Evolutionary conservation across 2,113 vertebrate species (phyloP), one percentile per base, ranked within the genome.

Genomic region (Corvus cornix): DNA sequence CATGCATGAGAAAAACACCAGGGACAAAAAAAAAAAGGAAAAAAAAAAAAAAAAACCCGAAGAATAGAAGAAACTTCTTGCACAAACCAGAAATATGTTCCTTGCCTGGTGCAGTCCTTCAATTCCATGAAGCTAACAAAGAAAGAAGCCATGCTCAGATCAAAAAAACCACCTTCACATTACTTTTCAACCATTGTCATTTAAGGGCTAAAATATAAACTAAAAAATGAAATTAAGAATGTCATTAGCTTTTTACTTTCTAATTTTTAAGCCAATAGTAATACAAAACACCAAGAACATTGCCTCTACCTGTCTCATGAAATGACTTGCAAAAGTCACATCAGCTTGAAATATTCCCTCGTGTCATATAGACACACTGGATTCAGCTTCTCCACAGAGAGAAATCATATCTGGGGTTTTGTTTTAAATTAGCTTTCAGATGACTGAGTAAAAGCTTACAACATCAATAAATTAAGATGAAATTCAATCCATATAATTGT

Each of bases 21-120:
- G 9, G 1, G 3, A 22, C 4, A 35, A 44, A 48, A n/a, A 12
- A 4, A 13, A 19, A 31, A 37, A 37, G 9, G 9, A 9, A 9
- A 13, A 43, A n/a, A 12, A 3, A 13, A 13, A 19, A 43, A 43
- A 16, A 43, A 41, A 41, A 13, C 2, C 48, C 48, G 23, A 79
- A 39, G 6, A 30, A 39, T 2, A 46, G 8, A 79, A 91, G 24
- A 84, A 17, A 26, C 4, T 31, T n/a, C 4, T 39, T 62, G 43
- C 0, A 2, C 20, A 70, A 58, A 39, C 16, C 19, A 93, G 39
- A 96, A 93, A 31, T 22, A 70, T 1, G 1, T 48, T 87, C 21
- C 31, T 11, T 66, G 37, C 18, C 59, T 87, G 39, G 13, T 79
- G 24, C 44, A 63, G 56, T 37, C 23, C 37, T 84, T 89, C 43